Evolutionary conservation across 2,888 invertebrate genomes (phyloP).

Genomic region (Amorpha juglandis): DNA sequence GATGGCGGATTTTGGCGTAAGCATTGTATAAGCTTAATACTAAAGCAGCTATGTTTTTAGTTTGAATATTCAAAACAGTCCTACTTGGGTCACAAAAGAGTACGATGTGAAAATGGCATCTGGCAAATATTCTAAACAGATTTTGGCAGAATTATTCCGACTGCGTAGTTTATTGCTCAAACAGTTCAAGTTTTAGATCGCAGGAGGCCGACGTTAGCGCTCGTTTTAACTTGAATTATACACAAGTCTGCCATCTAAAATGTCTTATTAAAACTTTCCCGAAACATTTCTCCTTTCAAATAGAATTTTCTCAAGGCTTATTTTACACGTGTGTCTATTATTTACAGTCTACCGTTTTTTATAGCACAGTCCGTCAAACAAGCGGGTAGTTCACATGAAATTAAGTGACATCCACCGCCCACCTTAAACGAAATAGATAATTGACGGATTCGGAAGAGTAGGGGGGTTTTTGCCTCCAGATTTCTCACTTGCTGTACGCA

Average conservation of each 20-base stretch:
- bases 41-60: background rate
- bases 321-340: background rate
- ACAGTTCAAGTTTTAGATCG: conserved; percentile 16
- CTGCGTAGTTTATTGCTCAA: conserved; percentile 16
- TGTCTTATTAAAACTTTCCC: conserved; percentile 5
- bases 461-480: no score
- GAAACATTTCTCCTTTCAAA: conserved; percentile 3
- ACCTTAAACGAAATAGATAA: no score
- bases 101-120: background rate
- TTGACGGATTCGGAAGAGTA: no score
- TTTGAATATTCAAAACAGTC: no score
- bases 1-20: no score
- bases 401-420: no score
- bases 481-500: no score
- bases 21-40: no score
- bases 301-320: background rate
- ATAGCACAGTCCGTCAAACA: no score
- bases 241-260: conserved; percentile 12
- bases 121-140: conserved; percentile 2
- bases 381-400: no score
- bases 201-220: conserved; percentile 6
- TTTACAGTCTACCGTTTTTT: background rate
- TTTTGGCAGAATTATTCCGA: conserved; percentile 12
- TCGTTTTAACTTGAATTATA: conserved; percentile 19
- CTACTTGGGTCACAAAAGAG: background rate